phyloP scores from a whole-genome alignment of 1,140 invertebrate species.

The Drosophila sturtevanti region DNA sequence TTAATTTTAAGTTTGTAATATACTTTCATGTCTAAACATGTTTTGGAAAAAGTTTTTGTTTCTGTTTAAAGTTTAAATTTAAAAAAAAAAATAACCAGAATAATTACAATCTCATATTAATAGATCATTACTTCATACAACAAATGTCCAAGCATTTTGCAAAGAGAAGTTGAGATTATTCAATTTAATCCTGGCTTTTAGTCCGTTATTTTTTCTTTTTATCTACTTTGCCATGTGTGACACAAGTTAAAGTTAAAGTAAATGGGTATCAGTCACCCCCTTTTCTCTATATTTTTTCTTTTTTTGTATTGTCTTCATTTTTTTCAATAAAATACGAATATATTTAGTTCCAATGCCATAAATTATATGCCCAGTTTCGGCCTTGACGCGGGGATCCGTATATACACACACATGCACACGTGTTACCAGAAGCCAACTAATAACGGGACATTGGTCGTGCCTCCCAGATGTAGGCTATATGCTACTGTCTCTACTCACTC shows the following conservation, averaged over 20 bases:
- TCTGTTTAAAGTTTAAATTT: no score
- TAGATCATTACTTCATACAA: no score
- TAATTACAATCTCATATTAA: no score
- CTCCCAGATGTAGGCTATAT: slow-evolving; percentile 62
- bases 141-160: no score
- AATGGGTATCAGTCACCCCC: slow-evolving; percentile 5
- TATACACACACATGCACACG: slow-evolving; percentile 31
- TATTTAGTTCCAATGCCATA: slow-evolving; percentile 68
- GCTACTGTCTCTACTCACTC: slow-evolving; percentile 59
- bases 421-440: slow-evolving; percentile 65
- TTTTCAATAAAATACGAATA: slow-evolving; percentile 61
- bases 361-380: slow-evolving; percentile 72
- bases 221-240: background rate
- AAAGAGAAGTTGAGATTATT: no score
- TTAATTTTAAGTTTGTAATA: no score
- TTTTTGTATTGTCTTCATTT: slow-evolving; percentile 17
- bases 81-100: no score
- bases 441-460: slow-evolving; percentile 67
- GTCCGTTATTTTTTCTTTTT: background rate
- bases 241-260: background rate
- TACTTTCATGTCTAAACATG: no score
- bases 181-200: background rate
- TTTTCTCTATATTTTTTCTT: slow-evolving; percentile 1
- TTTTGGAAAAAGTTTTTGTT: no score
- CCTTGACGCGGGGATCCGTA: slow-evolving; percentile 38